Percentiles rank a stretch among this genome's conserved stretches.
phyloP scores from a whole-genome alignment of 2,888 invertebrate genomes.

The Acheta domesticus region DNA sequence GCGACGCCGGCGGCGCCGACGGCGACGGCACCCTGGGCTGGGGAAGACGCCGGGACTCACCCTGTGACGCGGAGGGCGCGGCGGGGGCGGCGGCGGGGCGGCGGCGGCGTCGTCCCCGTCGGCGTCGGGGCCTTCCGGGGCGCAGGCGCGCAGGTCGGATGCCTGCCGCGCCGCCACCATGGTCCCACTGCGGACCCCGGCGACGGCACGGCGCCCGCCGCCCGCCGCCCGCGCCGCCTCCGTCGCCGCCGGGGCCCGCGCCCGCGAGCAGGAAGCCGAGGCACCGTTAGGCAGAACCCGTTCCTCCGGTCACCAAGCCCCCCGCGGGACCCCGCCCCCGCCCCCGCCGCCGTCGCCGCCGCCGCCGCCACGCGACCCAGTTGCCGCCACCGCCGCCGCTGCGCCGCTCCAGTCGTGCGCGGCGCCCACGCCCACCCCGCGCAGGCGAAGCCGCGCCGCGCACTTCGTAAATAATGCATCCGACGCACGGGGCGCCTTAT shows the following conservation, averaged over 20 bases:
- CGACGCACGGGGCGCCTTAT: no score
- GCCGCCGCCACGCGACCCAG: neutral
- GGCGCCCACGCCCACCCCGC: neutral
- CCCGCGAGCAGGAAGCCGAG: neutral
- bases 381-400: neutral
- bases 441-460: no score
- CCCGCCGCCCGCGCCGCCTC: neutral
- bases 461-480: no score
- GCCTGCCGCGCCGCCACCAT: neutral
- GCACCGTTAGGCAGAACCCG: slow-evolving; percentile 18
- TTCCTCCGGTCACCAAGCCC: neutral
- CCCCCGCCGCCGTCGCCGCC: neutral
- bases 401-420: neutral
- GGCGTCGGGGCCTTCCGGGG: neutral
- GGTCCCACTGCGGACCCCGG: neutral
- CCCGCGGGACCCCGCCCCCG: neutral
- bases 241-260: neutral
- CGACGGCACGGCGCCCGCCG: neutral
- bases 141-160: neutral
- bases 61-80: neutral
- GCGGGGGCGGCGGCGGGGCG: neutral
- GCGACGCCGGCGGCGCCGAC: no score
- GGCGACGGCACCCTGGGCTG: no score
- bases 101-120: neutral
- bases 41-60: neutral